A percentile compares a stretch with the other conserved stretches of the same genome.
These are phyloP conservation scores for Saccostrea glomerata DNA, from an alignment of 1,140 invertebrate genomes.

Conservation along the genomic window DNA sequence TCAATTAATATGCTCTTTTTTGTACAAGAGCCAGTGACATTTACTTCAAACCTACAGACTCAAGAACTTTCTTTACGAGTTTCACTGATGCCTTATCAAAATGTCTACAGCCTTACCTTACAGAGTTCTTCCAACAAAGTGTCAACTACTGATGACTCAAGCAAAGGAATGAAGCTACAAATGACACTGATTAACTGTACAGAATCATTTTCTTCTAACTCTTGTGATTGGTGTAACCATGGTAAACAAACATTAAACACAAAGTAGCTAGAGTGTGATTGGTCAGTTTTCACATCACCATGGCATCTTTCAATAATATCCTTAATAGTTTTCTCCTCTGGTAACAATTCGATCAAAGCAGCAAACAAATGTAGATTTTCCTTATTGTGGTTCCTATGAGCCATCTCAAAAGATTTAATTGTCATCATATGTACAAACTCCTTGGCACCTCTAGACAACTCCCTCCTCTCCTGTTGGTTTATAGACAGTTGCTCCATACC, in stretches of 20 bases:
- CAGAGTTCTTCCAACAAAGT: constrained; percentile 18
- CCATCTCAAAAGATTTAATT: constrained; percentile 58
- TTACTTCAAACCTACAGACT: too few species aligned
- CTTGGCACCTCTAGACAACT: constrained; percentile 21
- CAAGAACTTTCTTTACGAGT: too few species aligned
- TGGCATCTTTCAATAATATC: constrained; percentile 63
- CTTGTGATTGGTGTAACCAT: constrained; percentile 60
- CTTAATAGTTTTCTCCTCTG: constrained; percentile 58
- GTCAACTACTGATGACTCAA: constrained; percentile 48
- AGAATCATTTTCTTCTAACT: constrained; percentile 45
- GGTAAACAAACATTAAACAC: constrained; percentile 67
- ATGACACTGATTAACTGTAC: constrained; percentile 57
- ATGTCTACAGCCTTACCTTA: too few species aligned
- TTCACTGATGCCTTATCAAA: too few species aligned
- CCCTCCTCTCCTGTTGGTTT: constrained; percentile 8
- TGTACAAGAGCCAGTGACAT: too few species aligned
- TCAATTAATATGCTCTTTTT: too few species aligned
- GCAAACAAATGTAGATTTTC: constrained; percentile 62
- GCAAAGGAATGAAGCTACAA: constrained; percentile 61
- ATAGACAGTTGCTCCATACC: background rate
- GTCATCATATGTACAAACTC: constrained; percentile 59
- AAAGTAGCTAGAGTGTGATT: constrained; percentile 63
- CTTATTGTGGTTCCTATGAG: constrained; percentile 54
- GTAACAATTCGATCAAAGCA: constrained; percentile 58
- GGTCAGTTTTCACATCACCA: constrained; percentile 54